These are phyloP conservation scores for Tiphia femorata DNA, from an alignment of 2,888 invertebrate genomes.

Conservation along the genomic window DNA sequence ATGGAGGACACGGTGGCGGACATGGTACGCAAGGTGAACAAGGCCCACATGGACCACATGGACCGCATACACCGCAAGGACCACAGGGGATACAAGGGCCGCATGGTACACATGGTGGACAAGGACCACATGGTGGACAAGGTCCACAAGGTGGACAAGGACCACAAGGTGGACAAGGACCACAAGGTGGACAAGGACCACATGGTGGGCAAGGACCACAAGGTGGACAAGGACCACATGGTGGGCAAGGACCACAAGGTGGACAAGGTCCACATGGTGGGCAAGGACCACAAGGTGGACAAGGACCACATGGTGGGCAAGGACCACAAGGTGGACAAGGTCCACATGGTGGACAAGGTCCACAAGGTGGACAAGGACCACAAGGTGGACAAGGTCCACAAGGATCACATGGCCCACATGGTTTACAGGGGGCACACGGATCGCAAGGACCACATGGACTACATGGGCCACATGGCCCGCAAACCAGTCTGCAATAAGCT, in stretches of 20 bases:
- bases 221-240: slow-evolving; percentile 53
- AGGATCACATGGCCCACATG: slow-evolving; percentile 15
- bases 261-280: slow-evolving; percentile 43
- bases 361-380: background rate
- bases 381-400: slow-evolving; percentile 6
- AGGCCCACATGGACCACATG: slow-evolving; percentile 35
- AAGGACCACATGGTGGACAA: slow-evolving; percentile 3
- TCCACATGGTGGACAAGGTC: slow-evolving; percentile 54
- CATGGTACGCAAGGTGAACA: slow-evolving; percentile 37
- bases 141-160: background rate
- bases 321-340: slow-evolving; percentile 55
- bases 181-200: slow-evolving; percentile 2
- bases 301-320: slow-evolving; percentile 45
- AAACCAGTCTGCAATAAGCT: slow-evolving; percentile 52
- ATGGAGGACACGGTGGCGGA: background rate
- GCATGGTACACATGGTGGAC: background rate
- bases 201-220: slow-evolving; percentile 20
- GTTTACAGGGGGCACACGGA: slow-evolving; percentile 9
- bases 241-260: slow-evolving; percentile 29
- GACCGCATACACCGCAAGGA: background rate
- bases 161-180: slow-evolving; percentile 11
- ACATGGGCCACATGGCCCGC: slow-evolving; percentile 22
- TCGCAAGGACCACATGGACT: too few species aligned
- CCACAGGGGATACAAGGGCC: slow-evolving; percentile 1
- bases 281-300: slow-evolving; percentile 16